Evolutionary conservation across 2,113 vertebrate genomes (phyloP).

Genomic region (Tragelaphus scriptus): DNA sequence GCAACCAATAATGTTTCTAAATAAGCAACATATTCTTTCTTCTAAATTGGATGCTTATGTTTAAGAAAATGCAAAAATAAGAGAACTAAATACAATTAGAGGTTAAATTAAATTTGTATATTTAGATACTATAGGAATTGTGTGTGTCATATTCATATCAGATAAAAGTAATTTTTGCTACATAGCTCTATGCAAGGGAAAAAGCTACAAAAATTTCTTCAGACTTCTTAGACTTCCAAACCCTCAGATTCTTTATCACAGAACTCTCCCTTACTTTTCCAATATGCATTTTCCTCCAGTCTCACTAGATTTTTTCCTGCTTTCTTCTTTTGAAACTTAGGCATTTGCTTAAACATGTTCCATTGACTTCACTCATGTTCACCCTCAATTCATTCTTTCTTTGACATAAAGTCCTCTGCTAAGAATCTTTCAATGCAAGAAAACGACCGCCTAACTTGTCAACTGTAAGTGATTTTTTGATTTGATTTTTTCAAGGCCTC

Average conservation of each 20-base stretch:
- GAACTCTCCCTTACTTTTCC: not conserved
- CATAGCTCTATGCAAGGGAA: not conserved
- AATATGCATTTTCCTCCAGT: not conserved
- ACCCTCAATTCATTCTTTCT: not conserved
- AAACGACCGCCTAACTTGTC: not conserved
- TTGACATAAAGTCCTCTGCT: not conserved
- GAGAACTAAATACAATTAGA: not conserved
- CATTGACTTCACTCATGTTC: not conserved
- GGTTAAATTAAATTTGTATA: not conserved
- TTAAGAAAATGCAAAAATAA: slow-evolving; percentile 4
- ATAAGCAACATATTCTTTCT: not conserved
- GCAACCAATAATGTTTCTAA: slow-evolving; percentile 8
- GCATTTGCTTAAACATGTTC: not conserved
- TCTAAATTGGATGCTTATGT: not conserved
- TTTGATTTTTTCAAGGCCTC: not conserved
- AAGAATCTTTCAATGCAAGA: not conserved
- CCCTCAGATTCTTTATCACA: not conserved
- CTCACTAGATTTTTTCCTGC: not conserved
- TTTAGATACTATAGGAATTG: not conserved
- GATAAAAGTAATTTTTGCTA: not conserved
- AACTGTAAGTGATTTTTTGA: not conserved
- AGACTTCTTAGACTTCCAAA: not conserved
- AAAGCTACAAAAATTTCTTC: not conserved
- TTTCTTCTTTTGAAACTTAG: not conserved
- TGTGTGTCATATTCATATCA: not conserved